Evolutionary conservation across 2,113 vertebrate species (phyloP), one percentile per base, ranked within the genome.

Genomic region (Platycercus adscitus): DNA sequence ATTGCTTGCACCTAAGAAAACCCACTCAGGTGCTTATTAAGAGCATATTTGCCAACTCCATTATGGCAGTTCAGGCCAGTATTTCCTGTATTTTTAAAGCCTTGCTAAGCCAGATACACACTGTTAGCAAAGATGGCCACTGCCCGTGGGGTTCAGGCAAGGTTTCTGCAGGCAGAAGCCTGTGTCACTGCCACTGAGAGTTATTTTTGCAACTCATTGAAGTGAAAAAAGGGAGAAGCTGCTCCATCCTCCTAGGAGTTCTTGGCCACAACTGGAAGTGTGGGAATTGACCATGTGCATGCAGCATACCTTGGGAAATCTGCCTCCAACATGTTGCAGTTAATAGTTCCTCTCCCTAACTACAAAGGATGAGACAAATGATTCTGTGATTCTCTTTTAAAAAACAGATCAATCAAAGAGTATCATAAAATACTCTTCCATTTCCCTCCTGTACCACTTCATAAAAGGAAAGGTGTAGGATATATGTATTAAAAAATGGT

Each of bases 111-210:
- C 53, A 90, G 26, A 14, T 44, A 29, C 37, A 46, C 24, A 13
- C 16, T 72, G 25, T 39, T 88, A 43, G 20, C 31, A 44, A 43
- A 50, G 24, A 9, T 66, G 20, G 15, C 31, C 20, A 9, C 0
- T 1, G 31, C 49, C 31, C 4, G 0, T 89, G 37, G 43, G 76
- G 71, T 71, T 90, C 11, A 55, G 60, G n/a, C 33, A 79, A 52
- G 35, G 13, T 33, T 93, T 92, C 56, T 70, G 76, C 21, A 66
- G 58, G 33, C 63, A 73, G 43, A 66, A 86, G 37, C 46, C 33
- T 81, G 17, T 0, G 0, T 75, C 56, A 28, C 37, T 71, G 39
- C 53, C n/a, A 20, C 33, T 3, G 2, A 23, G 52, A 64, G 28
- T 43, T 86, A 64, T 17, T 85, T 91, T 49, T 91, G 63, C 63